phyloP scores from a whole-genome alignment of 1,140 invertebrate genomes.

The Mya arenaria region DNA sequence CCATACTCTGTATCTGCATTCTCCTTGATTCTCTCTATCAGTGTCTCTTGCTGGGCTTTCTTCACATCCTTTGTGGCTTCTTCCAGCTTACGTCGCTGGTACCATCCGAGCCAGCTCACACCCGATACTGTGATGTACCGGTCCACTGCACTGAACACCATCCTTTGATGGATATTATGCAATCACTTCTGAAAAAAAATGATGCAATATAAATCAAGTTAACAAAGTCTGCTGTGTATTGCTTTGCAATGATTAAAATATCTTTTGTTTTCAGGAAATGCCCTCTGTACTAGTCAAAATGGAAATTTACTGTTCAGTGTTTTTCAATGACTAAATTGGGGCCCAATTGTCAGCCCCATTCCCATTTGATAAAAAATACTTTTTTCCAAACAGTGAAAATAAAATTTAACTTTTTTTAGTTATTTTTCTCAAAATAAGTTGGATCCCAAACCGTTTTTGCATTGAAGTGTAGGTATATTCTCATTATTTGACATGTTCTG shows the following conservation, averaged over 20 bases:
- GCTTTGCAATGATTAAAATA: not conserved
- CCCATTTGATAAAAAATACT: no score
- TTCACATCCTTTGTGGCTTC: slow-evolving; percentile 67
- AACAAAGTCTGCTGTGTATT: no score
- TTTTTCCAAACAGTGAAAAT: no score
- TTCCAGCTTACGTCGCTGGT: slow-evolving; percentile 41
- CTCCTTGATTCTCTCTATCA: slow-evolving; percentile 66
- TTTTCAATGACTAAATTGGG: not conserved
- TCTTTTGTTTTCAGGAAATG: not conserved
- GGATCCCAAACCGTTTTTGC: no score
- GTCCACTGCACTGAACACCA: slow-evolving; percentile 52
- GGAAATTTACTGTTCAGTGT: not conserved
- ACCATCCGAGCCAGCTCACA: slow-evolving; percentile 55
- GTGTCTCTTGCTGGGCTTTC: slow-evolving; percentile 67
- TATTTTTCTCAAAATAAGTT: no score
- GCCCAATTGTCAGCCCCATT: no score
- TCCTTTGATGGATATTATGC: slow-evolving; percentile 61
- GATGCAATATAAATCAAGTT: no score
- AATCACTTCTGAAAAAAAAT: no score
- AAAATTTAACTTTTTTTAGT: no score
- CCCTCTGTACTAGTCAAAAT: not conserved
- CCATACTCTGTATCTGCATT: slow-evolving; percentile 76
- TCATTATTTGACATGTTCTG: no score
- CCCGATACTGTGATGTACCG: slow-evolving; percentile 38
- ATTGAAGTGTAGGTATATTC: no score